Conservation (phyloP, 1,140 invertebrate species). For the Diprion similis region DNA sequence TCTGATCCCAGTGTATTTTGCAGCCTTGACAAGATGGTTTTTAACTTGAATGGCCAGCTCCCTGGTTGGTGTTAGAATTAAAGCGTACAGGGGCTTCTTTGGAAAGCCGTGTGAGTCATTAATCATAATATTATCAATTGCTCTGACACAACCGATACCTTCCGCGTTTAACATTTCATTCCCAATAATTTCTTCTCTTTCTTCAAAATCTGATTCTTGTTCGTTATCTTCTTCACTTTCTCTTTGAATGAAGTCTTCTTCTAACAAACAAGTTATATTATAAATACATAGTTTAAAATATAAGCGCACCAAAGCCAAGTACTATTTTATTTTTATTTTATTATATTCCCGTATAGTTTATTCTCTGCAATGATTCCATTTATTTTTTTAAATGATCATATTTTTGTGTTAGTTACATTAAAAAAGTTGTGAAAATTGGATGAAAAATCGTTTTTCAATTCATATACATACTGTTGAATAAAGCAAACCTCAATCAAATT, state of each 20-base stretch:
- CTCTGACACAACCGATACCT: slow-evolving; percentile 68
- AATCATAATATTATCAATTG: slow-evolving; percentile 67
- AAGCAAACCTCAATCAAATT: no score
- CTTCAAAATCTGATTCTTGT: slow-evolving; percentile 53
- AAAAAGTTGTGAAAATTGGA: no score
- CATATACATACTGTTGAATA: no score
- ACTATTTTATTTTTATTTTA: no score
- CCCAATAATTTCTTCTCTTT: slow-evolving; percentile 52
- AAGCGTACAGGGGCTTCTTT: slow-evolving; percentile 72
- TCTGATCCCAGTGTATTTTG: slow-evolving; percentile 81
- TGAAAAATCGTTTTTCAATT: no score
- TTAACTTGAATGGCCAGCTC: slow-evolving; percentile 95
- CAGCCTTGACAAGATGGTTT: slow-evolving; percentile 80
- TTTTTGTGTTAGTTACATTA: no score
- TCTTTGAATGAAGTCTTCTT: slow-evolving; percentile 37
- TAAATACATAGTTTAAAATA: no score
- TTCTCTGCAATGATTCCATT: no score
- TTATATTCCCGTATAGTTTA: no score
- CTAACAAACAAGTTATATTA: slow-evolving; percentile 16
- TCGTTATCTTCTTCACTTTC: slow-evolving; percentile 47
- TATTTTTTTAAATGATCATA: no score
- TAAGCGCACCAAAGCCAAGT: no score
- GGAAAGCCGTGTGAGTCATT: slow-evolving; percentile 35
- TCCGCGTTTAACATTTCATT: slow-evolving; percentile 33
- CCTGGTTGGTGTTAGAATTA: slow-evolving; percentile 93